A percentile compares a stretch with the other conserved stretches of the same genome.
These are phyloP conservation scores for Torymus auratus DNA, from an alignment of 2,888 invertebrate genomes.

Conservation along the genomic window DNA sequence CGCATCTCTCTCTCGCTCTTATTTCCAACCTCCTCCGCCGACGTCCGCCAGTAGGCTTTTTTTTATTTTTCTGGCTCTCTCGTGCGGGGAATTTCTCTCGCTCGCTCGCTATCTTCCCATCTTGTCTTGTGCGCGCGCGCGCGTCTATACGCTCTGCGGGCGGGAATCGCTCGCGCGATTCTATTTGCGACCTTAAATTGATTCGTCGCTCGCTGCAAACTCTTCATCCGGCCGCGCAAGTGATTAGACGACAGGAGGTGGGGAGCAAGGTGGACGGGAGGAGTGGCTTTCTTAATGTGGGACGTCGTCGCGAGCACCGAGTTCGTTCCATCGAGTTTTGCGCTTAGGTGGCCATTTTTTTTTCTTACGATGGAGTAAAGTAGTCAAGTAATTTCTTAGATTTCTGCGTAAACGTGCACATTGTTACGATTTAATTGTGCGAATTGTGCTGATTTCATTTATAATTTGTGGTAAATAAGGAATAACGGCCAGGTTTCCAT, in stretches of 20 bases:
- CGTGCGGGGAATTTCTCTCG: background rate
- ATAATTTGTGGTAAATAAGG: no score
- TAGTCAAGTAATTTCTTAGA: background rate
- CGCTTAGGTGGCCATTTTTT: background rate
- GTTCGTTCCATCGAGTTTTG: background rate
- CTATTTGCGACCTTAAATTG: constrained; percentile 72
- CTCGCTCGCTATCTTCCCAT: constrained; percentile 11
- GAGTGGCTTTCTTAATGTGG: constrained; percentile 47
- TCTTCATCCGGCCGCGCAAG: constrained; percentile 29
- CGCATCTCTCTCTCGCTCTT: background rate
- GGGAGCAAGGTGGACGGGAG: constrained; percentile 4
- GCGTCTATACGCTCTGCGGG: constrained; percentile 6
- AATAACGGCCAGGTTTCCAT: no score
- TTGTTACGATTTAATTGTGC: no score
- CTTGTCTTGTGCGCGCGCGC: constrained; percentile 1
- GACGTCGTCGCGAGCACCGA: constrained; percentile 20
- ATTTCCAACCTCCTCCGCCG: background rate
- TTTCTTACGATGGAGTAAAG: background rate
- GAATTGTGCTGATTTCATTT: no score
- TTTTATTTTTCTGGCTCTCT: background rate
- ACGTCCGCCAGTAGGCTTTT: background rate
- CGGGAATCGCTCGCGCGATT: constrained; percentile 62
- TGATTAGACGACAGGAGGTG: constrained; percentile 35
- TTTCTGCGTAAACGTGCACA: no score
- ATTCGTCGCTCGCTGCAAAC: constrained; percentile 61